phyloP scores from a whole-genome alignment of 2,797 vertebrate species.

The Microtus agrestis region DNA sequence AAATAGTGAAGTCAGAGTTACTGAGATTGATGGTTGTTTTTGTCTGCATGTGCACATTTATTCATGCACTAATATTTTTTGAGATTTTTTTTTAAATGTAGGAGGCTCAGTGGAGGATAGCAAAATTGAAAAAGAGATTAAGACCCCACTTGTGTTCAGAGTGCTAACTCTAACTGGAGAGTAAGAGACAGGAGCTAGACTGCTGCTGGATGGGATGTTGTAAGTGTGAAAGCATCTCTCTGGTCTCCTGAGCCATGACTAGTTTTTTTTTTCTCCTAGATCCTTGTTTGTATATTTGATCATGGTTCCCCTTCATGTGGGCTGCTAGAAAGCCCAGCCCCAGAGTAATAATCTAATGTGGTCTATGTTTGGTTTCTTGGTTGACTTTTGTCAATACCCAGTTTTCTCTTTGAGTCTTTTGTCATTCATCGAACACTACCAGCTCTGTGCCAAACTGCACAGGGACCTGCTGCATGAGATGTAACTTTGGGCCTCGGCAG shows the following conservation, averaged over 20 bases:
- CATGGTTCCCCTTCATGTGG: neutral
- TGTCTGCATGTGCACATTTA: neutral
- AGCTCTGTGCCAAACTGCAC: neutral
- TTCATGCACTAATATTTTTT: neutral
- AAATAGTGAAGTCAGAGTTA: neutral
- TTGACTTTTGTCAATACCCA: neutral
- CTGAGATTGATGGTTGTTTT: neutral
- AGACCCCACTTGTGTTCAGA: neutral
- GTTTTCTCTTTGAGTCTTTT: slow-evolving; percentile 33
- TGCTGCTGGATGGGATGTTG: neutral
- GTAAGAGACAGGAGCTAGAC: neutral
- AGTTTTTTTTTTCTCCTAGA: neutral
- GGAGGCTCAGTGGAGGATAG: neutral
- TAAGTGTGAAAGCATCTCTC: neutral
- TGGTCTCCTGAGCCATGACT: neutral
- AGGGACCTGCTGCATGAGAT: neutral
- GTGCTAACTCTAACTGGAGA: neutral
- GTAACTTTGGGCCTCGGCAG: neutral
- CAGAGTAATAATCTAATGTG: neutral
- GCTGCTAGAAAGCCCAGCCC: neutral
- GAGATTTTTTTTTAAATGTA: neutral
- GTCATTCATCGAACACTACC: neutral
- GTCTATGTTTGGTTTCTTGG: neutral
- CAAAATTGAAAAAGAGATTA: neutral
- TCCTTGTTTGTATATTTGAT: neutral